Conservation (phyloP, 2,888 invertebrate species). For the Phalangium opilio region DNA sequence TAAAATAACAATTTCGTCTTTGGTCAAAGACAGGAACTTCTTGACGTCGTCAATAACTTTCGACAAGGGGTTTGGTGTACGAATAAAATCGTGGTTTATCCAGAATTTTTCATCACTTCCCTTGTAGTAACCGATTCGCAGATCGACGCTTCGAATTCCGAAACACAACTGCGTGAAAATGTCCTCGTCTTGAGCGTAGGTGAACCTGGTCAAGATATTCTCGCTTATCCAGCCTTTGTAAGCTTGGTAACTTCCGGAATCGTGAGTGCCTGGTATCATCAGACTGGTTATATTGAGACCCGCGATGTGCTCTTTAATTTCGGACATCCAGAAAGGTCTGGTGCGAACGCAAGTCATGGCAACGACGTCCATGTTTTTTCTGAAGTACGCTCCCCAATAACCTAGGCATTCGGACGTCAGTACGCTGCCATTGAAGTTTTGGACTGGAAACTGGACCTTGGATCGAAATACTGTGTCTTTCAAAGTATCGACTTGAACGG, state of each 20-base stretch:
- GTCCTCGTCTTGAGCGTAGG: slow-evolving; percentile 53
- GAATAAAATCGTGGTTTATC: slow-evolving; percentile 23
- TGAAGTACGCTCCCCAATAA: slow-evolving; percentile 25
- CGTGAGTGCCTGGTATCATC: slow-evolving; percentile 54
- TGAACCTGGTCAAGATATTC: slow-evolving; percentile 13
- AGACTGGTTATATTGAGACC: slow-evolving; percentile 43
- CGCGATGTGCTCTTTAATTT: slow-evolving; percentile 27
- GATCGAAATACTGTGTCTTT: slow-evolving; percentile 24
- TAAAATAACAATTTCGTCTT: slow-evolving; percentile 40
- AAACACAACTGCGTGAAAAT: slow-evolving; percentile 71
- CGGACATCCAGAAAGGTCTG: slow-evolving; percentile 13
- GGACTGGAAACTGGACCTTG: slow-evolving; percentile 22
- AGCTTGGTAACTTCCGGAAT: slow-evolving; percentile 44
- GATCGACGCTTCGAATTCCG: slow-evolving; percentile 44
- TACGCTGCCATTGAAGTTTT: slow-evolving; percentile 17
- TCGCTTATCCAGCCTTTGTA: slow-evolving; percentile 34
- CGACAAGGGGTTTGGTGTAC: slow-evolving; percentile 19
- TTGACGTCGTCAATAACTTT: slow-evolving; percentile 43
- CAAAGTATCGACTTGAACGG: slow-evolving; percentile 10
- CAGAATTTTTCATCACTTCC: slow-evolving; percentile 20
- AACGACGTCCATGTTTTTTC: slow-evolving; percentile 10
- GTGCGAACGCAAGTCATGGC: slow-evolving; percentile 13
- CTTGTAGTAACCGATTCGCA: slow-evolving; percentile 17
- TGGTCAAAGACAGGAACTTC: slow-evolving; percentile 42
- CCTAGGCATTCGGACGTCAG: slow-evolving; percentile 24